These are phyloP conservation scores for Myotis davidii DNA, from an alignment of 2,113 vertebrate genomes.

Conservation along the genomic window DNA sequence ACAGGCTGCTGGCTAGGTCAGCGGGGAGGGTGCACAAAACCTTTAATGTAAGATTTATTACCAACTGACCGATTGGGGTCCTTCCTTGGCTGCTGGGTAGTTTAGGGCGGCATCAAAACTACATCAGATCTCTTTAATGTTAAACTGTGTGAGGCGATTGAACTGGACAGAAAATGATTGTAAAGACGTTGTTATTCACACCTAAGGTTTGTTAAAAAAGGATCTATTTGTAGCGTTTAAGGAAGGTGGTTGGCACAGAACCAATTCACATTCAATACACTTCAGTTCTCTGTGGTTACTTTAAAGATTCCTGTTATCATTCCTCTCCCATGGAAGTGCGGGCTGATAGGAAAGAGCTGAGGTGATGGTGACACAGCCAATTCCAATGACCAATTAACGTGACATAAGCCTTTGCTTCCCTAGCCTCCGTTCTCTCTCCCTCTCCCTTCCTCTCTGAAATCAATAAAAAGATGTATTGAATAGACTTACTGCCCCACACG, in stretches of 20 bases:
- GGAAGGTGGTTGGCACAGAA: background rate
- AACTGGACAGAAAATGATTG: background rate
- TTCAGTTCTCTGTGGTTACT: background rate
- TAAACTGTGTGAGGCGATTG: background rate
- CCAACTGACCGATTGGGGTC: background rate
- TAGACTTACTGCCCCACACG: background rate
- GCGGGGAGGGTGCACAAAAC: background rate
- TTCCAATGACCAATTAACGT: background rate
- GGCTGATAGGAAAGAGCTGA: background rate
- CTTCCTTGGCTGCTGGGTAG: background rate
- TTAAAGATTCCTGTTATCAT: background rate
- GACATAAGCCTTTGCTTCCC: background rate
- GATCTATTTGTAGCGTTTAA: background rate
- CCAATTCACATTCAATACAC: slow-evolving; percentile 23
- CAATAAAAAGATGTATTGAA: background rate
- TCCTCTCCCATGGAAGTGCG: background rate
- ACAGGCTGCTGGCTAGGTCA: background rate
- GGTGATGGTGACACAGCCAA: background rate
- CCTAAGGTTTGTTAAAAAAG: background rate
- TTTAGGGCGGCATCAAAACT: background rate
- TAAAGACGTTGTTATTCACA: background rate
- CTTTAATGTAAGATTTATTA: slow-evolving; percentile 14
- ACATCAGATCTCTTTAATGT: background rate
- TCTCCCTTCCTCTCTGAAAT: no score
- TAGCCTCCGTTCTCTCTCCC: background rate